Conservation (phyloP, 2,888 invertebrate genomes). For the Aspidapion aeneum region DNA sequence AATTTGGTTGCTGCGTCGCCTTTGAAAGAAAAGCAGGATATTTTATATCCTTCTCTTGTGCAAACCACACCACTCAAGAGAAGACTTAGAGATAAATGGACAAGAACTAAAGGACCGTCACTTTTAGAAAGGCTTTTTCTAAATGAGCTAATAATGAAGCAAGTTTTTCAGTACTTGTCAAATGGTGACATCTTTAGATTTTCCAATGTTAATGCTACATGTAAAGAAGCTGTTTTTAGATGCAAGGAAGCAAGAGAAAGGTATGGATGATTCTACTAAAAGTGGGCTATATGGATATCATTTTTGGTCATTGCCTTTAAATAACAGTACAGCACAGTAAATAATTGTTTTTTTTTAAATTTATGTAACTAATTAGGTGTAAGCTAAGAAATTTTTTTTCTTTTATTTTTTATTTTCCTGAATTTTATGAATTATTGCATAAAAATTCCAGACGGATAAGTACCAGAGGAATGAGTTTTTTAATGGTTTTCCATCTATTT, state of each 20-base stretch:
- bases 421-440: no score
- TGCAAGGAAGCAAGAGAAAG: slow-evolving; percentile 15
- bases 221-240: slow-evolving; percentile 28
- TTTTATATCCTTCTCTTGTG: slow-evolving; percentile 36
- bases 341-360: no score
- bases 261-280: no score
- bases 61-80: not conserved
- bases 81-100: not conserved
- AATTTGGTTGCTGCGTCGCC: slow-evolving; percentile 36
- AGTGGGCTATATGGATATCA: no score
- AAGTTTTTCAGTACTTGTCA: slow-evolving; percentile 37
- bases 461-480: no score
- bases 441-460: no score
- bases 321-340: no score
- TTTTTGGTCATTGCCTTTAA: no score
- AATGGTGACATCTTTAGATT: slow-evolving; percentile 41
- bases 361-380: no score
- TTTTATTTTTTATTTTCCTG: no score
- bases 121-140: slow-evolving; percentile 26
- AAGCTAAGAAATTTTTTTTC: no score
- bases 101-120: slow-evolving; percentile 16
- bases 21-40: slow-evolving; percentile 36
- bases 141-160: slow-evolving; percentile 35
- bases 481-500: no score
- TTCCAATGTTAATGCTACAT: slow-evolving; percentile 33